Percentiles rank a stretch among this genome's conserved stretches.
phyloP scores from a whole-genome alignment of 2,113 vertebrate genomes.

The Mesocricetus auratus region DNA sequence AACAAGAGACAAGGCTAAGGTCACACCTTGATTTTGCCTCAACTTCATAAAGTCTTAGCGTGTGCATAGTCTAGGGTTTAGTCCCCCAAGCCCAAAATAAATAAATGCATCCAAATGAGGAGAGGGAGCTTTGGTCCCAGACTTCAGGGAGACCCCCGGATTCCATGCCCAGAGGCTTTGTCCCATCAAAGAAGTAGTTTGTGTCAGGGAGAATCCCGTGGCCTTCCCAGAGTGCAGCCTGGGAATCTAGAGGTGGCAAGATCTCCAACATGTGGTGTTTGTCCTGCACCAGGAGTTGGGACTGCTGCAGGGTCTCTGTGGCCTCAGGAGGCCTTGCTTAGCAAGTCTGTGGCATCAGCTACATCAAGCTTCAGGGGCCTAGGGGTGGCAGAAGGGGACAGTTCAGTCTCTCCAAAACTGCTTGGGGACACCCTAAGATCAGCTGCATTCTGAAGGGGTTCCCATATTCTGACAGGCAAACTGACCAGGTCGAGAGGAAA shows the following conservation, averaged over 20 bases:
- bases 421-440: slow-evolving; percentile 76
- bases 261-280: slow-evolving; percentile 76
- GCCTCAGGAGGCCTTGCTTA: slow-evolving; percentile 63
- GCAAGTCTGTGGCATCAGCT: slow-evolving; percentile 78
- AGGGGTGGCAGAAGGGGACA: slow-evolving; percentile 73
- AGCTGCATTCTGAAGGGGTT: slow-evolving; percentile 78
- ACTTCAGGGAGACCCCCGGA: slow-evolving; percentile 76
- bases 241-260: slow-evolving; percentile 68
- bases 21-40: not conserved
- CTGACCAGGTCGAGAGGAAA: slow-evolving; percentile 72
- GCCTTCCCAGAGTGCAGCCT: slow-evolving; percentile 71
- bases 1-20: not conserved
- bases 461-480: slow-evolving; percentile 68
- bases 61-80: not conserved
- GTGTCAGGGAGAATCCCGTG: slow-evolving; percentile 66
- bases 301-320: not conserved
- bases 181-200: slow-evolving; percentile 78
- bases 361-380: slow-evolving; percentile 78
- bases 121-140: slow-evolving; percentile 49
- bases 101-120: not conserved
- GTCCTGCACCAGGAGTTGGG: slow-evolving; percentile 72
- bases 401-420: slow-evolving; percentile 79
- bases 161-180: slow-evolving; percentile 79
- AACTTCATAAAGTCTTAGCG: not conserved
- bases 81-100: not conserved